Conservation (phyloP, 2,797 vertebrate species). For the Acanthiza pusilla region DNA sequence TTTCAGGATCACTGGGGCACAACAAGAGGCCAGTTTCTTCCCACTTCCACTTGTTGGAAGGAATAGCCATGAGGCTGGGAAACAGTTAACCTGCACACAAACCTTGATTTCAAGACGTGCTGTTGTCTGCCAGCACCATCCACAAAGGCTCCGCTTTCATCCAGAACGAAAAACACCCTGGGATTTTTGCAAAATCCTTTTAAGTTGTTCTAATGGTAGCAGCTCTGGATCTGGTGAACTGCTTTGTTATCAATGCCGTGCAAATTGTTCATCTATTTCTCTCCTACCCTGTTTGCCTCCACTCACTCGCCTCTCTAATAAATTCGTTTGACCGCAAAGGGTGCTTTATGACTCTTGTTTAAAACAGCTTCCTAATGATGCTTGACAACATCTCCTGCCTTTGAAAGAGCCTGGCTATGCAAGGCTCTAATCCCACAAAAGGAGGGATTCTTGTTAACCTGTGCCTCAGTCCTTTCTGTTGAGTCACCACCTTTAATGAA, state of each 20-base stretch:
- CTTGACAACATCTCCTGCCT: slow-evolving; percentile 64
- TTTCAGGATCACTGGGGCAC: neutral
- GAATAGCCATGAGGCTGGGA: neutral
- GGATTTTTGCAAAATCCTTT: slow-evolving; percentile 56
- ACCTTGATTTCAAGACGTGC: neutral
- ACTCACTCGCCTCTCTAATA: slow-evolving; percentile 37
- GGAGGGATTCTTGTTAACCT: slow-evolving; percentile 68
- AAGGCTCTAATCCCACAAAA: slow-evolving; percentile 66
- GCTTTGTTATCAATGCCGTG: slow-evolving; percentile 34
- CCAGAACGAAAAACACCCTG: slow-evolving; percentile 37
- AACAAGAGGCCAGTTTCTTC: neutral
- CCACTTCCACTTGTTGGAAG: neutral
- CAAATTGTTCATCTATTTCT: slow-evolving; percentile 40
- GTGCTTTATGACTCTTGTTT: slow-evolving; percentile 59
- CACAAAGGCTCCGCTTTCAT: neutral
- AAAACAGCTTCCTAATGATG: slow-evolving; percentile 63
- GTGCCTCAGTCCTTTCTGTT: slow-evolving; percentile 48
- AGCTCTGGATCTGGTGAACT: slow-evolving; percentile 35
- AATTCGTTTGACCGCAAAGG: slow-evolving; percentile 53
- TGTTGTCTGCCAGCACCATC: neutral
- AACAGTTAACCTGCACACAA: slow-evolving; percentile 32
- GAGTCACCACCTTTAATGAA: slow-evolving; percentile 70
- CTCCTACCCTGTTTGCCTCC: slow-evolving; percentile 16
- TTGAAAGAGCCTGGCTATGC: slow-evolving; percentile 42
- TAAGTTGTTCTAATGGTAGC: slow-evolving; percentile 52